phyloP scores from a whole-genome alignment of 2,888 invertebrate species.

The Conistra vaccinii region DNA sequence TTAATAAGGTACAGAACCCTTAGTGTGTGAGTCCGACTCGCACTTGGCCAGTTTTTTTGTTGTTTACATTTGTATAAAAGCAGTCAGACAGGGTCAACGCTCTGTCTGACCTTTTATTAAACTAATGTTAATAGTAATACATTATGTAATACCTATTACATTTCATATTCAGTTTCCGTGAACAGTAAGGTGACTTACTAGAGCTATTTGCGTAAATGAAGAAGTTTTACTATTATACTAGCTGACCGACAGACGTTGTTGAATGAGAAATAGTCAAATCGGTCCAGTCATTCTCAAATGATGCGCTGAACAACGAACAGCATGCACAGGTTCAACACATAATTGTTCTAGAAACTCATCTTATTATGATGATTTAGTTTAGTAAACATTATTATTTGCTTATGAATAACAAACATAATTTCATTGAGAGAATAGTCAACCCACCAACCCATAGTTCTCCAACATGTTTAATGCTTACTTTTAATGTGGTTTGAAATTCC shows the following conservation, averaged over 20 bases:
- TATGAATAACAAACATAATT: not conserved
- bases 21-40: too few species aligned
- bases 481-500: not conserved
- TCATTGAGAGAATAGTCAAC: not conserved
- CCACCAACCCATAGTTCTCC: not conserved
- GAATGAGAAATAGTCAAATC: too few species aligned
- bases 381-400: not conserved
- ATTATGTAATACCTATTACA: not conserved
- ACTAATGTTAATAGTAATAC: constrained; percentile 1
- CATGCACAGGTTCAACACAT: too few species aligned
- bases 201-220: not conserved
- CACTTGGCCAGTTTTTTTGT: too few species aligned
- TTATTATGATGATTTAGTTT: too few species aligned
- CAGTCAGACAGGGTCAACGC: not conserved
- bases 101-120: not conserved
- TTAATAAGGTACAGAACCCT: too few species aligned
- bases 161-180: not conserved
- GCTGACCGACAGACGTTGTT: too few species aligned
- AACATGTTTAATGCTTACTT: not conserved
- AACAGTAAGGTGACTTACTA: not conserved
- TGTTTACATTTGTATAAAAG: too few species aligned
- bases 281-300: too few species aligned
- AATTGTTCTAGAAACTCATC: too few species aligned
- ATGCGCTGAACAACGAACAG: too few species aligned
- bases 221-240: not conserved